Conservation (phyloP, 2,113 vertebrate genomes). For the Erpornis zantholeuca region DNA sequence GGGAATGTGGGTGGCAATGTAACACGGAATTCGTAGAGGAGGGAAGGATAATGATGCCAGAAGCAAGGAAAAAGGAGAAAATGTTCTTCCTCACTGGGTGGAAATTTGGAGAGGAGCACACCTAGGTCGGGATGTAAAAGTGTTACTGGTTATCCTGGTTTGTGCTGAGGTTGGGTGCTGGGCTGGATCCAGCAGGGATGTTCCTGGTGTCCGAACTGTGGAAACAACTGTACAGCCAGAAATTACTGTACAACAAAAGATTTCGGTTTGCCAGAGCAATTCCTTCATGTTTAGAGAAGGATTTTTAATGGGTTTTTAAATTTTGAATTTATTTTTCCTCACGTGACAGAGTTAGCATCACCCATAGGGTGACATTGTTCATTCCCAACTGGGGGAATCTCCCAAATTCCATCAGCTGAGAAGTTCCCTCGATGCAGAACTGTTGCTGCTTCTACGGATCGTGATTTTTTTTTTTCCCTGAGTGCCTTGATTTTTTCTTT, state of each 20-base stretch:
- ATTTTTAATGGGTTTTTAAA: not conserved
- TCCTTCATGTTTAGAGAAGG: rapidly evolving
- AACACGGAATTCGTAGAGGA: not conserved
- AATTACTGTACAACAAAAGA: not conserved
- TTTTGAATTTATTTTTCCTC: not conserved
- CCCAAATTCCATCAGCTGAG: not conserved
- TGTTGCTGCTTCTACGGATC: not conserved
- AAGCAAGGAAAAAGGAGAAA: not conserved
- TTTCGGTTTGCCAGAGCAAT: not conserved
- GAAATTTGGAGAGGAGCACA: not conserved
- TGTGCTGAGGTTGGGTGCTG: not conserved
- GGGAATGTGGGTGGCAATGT: not conserved
- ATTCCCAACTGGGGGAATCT: not conserved
- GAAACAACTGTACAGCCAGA: not conserved
- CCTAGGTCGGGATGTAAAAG: not conserved
- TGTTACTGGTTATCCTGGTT: not conserved
- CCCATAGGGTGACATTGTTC: not conserved
- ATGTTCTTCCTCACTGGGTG: not conserved
- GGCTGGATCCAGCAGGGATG: not conserved
- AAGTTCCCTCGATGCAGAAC: not conserved
- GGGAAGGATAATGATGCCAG: not conserved
- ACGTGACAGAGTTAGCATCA: rapidly evolving
- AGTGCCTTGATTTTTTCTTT: not conserved
- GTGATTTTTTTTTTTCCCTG: not conserved
- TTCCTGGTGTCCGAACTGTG: not conserved